Conservation (phyloP, 2,888 invertebrate genomes). For the Cremastobaeus sp. region DNA sequence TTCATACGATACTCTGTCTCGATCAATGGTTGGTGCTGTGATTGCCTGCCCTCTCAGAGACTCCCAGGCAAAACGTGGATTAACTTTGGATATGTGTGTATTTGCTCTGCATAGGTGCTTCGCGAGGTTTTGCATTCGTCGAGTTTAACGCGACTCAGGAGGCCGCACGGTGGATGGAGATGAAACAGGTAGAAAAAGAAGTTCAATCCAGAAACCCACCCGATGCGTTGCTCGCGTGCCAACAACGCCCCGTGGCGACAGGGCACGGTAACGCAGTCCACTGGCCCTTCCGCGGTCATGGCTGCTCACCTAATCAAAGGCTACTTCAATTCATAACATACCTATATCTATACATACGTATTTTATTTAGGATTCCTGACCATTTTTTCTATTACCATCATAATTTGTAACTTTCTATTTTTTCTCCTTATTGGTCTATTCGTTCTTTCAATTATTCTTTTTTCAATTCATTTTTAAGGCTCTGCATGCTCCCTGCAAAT, state of each 20-base stretch:
- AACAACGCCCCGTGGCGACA: slow-evolving; percentile 78
- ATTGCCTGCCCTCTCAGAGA: slow-evolving; percentile 78
- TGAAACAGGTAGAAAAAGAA: slow-evolving; percentile 87
- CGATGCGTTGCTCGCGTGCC: slow-evolving; percentile 76
- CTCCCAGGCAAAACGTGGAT: slow-evolving; percentile 77
- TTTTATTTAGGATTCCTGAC: slow-evolving; percentile 67
- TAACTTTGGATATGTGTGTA: slow-evolving; percentile 80
- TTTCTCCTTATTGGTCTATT: slow-evolving; percentile 14
- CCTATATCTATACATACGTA: slow-evolving; percentile 61
- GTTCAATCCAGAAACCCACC: slow-evolving; percentile 76
- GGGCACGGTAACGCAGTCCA: slow-evolving; percentile 77
- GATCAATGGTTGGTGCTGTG: slow-evolving; percentile 78
- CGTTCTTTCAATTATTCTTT: slow-evolving; percentile 6
- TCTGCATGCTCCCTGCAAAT: slow-evolving; percentile 45
- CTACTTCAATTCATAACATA: slow-evolving; percentile 76
- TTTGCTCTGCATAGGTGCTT: slow-evolving; percentile 91
- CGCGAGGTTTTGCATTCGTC: slow-evolving; percentile 90
- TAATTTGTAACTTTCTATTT: slow-evolving; percentile 22
- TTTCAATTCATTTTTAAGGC: slow-evolving; percentile 4
- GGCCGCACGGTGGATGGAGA: slow-evolving; percentile 94
- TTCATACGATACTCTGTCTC: slow-evolving; percentile 75
- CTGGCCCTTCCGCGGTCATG: slow-evolving; percentile 75
- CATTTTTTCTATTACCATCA: slow-evolving; percentile 41
- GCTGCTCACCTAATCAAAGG: slow-evolving; percentile 76
- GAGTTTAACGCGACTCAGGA: slow-evolving; percentile 94